Base-by-base conservation (phyloP, 2,888 invertebrate species). In the Acanthosepion lycidas region DNA sequence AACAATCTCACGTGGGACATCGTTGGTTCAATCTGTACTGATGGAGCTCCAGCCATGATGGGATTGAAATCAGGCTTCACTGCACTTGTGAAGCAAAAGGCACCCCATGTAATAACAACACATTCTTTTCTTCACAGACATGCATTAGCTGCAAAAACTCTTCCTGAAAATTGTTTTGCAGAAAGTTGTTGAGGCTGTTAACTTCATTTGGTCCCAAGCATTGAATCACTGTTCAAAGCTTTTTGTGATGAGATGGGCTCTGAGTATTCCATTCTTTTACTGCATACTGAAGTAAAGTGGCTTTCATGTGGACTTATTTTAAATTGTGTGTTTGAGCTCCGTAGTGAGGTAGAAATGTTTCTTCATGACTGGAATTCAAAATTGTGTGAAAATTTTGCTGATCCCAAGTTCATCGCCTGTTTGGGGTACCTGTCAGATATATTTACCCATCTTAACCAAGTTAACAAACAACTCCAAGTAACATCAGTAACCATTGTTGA, bases 91-190 rank as follows among this genome's bases (percentile, higher is more conserved):
- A 33, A 33, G 33, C 33, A 33, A 33, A 33, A 33, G 33, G 33
- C 33, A 33, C 33, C 33, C 33, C 33, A 33, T 33, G 33, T 33
- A 33, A 33, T 33, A 33, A 33, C 33, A 33, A 33, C 33, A 33
- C 33, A 33, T 33, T 33, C 0, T 33, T 33, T 33, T 33, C 33
- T 33, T 33, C 33, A 33, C 33, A 33, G 33, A 33, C 33, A 33
- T 33, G 33, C 33, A 23, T 23, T 23, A 91, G 91, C 9, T 23
- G 9, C n/a, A 42, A 42, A 12, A 18, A 33, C 91, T 23, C 91
- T 91, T 33, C 28, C 91, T 91, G 91, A 91, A 91, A 91, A 26
- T 91, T 18, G 91, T 91, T 91, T 91, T 91, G 48, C n/a, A 91
- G 28, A 91, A 91, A 91, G 3, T 42, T 91, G 23, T 33, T 33